Percentiles rank a stretch among this genome's conserved stretches.
Conservation (phyloP, 1,140 invertebrate genomes). For the honey bee (Apis mellifera) region DNA sequence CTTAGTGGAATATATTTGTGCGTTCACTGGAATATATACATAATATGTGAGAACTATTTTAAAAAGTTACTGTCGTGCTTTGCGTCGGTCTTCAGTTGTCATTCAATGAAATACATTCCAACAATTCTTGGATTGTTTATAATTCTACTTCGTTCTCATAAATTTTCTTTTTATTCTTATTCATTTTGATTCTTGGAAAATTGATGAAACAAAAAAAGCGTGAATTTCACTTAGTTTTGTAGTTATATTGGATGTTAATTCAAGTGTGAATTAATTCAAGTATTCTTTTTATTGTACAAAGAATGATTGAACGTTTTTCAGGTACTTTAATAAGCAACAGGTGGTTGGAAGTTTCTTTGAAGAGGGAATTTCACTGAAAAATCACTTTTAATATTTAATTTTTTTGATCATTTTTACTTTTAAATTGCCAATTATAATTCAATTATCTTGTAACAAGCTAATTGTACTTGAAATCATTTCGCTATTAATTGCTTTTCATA, state of each 20-base stretch:
- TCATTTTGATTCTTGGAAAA: not conserved
- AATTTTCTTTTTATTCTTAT: too few relatives aligned
- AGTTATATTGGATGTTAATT: not conserved
- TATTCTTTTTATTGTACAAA: not conserved
- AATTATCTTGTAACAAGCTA: too few relatives aligned
- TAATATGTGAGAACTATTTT: slow-evolving; percentile 25
- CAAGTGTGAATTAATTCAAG: not conserved
- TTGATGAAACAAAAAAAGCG: not conserved
- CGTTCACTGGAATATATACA: slow-evolving; percentile 30
- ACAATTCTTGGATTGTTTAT: not conserved
- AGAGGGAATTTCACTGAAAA: not conserved
- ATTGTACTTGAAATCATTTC: not conserved
- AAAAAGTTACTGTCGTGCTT: slow-evolving; percentile 9
- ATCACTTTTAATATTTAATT: not conserved
- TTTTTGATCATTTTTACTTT: not conserved
- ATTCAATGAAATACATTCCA: not conserved
- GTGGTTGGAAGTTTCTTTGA: slow-evolving; percentile 21
- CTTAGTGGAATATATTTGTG: slow-evolving; percentile 5
- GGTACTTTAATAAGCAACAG: slow-evolving; percentile 6
- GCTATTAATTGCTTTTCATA: not conserved
- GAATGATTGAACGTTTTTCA: slow-evolving; percentile 6
- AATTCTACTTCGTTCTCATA: not conserved
- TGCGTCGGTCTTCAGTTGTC: not conserved
- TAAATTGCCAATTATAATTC: not conserved
- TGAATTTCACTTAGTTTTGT: too few relatives aligned